Evolutionary conservation across 2,888 invertebrate species (phyloP).

Genomic region (Calliscelio sp.): DNA sequence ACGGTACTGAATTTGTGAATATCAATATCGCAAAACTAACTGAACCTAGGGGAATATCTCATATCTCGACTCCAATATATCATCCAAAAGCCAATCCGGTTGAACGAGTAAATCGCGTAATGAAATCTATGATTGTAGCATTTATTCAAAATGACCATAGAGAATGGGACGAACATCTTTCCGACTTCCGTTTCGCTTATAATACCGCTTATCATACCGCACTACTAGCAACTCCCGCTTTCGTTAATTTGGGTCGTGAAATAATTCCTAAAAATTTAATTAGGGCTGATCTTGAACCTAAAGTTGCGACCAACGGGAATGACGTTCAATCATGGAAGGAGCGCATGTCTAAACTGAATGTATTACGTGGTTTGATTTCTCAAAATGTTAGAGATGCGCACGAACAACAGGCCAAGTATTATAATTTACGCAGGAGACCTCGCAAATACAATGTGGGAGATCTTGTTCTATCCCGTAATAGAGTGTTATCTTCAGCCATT

Average conservation of each 20-base stretch:
- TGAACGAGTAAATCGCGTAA: conserved; percentile 14
- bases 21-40: not conserved
- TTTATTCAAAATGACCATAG: no score
- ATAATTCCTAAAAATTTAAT: not conserved
- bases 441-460: conserved; percentile 2
- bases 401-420: not conserved
- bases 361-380: not conserved
- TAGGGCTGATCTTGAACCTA: no score
- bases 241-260: conserved; percentile 19
- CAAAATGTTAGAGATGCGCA: no score
- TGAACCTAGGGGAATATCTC: no score
- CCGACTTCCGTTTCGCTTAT: not conserved
- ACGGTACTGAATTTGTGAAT: conserved; percentile 73
- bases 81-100: no score
- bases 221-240: conserved; percentile 3
- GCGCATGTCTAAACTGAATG: not conserved
- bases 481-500: not conserved
- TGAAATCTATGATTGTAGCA: no score
- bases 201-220: conserved; percentile 11
- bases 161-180: no score
- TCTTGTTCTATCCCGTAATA: not conserved
- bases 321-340: not conserved
- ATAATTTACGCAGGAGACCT: not conserved
- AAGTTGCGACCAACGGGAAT: no score
- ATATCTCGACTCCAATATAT: no score